Evolutionary conservation across 2,888 invertebrate species (phyloP), one percentile per base, ranked within the genome.

Genomic region (Cataglyphis rosenhaueri): DNA sequence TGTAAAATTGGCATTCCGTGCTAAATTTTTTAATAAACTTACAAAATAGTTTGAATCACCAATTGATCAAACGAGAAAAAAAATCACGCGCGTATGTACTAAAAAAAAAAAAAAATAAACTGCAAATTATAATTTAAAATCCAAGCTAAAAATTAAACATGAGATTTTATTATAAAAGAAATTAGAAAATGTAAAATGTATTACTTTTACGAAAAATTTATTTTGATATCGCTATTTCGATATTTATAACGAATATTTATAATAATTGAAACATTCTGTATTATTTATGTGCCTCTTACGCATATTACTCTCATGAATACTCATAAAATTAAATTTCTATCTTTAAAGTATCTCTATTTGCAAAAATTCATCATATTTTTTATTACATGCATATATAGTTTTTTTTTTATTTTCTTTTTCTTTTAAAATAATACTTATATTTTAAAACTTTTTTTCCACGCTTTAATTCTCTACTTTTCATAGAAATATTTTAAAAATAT

Each of bases 401-500:
- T 48, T 44, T n/a, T 66, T 44, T 29, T 44, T 48, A 65, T 65
- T 44, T 44, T 15, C 21, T 38, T 64, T 5, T 1, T 29, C 25
- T 15, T 52, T 68, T 0, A 32, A 32, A 68, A 12, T 52, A 52
- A 70, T 9, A 70, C 21, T 52, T 8, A 70, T 52, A 5, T 29
- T 29, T 21, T 29, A 55, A 35, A 9, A 35, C 32, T 55, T 2
- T 5, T 15, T 2, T 52, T n/a, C n/a, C 48, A 12, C 1, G 0
- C 21, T 41, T 41, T 4, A 55, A 32, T 70, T 32, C 35, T 70
- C 32, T 32, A 32, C 32, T 9, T 9, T 9, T 9, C 5, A 70
- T 70, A 9, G 55, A n/a, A 48, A 48, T 8, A 21, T 70, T 70
- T 55, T 52, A 38, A 70, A n/a, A 70, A 12, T 55, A 9, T 21